Evolutionary conservation across 1,140 invertebrate genomes (phyloP).

Genomic region (Calycopis cecrops): DNA sequence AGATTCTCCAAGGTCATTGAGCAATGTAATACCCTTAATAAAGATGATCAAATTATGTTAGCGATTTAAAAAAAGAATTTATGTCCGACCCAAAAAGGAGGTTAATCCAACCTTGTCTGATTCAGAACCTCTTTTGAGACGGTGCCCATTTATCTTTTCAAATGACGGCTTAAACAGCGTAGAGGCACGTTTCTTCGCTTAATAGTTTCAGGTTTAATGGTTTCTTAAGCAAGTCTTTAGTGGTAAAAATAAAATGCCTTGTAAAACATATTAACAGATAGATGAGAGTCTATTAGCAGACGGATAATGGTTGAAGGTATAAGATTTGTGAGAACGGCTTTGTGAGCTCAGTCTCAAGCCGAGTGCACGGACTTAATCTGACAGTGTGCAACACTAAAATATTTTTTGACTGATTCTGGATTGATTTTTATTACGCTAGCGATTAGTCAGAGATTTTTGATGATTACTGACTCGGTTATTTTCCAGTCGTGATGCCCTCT

Average conservation of each 20-base stretch:
- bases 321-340: too few species aligned
- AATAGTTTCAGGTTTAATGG: not conserved
- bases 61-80: not conserved
- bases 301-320: too few species aligned
- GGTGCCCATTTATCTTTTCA: not conserved
- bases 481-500: too few species aligned
- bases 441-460: too few species aligned
- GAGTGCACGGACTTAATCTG: not conserved
- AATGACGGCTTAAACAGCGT: not conserved
- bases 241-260: slow-evolving; percentile 1
- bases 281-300: too few species aligned
- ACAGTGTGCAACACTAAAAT: not conserved
- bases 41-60: slow-evolving; percentile 1
- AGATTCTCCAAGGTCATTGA: too few species aligned
- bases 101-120: not conserved
- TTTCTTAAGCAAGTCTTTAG: not conserved
- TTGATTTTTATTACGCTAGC: too few species aligned
- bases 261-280: too few species aligned
- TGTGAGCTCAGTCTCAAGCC: too few species aligned
- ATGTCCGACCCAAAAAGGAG: not conserved
- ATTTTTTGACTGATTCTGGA: too few species aligned
- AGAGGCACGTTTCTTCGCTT: not conserved
- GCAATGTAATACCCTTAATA: too few species aligned
- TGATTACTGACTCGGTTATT: too few species aligned
- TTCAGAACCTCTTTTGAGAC: not conserved